phyloP scores from a whole-genome alignment of 2,888 invertebrate species.

The Lissocephala sabroskyi region DNA sequence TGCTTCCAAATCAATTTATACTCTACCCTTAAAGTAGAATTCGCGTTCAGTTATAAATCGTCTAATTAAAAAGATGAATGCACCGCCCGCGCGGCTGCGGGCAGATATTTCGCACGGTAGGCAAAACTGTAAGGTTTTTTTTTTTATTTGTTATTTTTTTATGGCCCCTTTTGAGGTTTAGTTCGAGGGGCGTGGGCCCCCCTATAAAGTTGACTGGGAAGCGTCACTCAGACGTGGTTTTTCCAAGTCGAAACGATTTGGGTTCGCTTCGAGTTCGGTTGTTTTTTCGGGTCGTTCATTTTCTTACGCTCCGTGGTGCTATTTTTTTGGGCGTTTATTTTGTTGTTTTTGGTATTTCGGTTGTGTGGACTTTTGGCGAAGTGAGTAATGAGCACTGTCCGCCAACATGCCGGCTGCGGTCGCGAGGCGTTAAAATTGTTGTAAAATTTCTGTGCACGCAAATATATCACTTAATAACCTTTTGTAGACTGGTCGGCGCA shows the following conservation, averaged over 20 bases:
- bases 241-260: conserved; percentile 34
- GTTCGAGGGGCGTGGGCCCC: conserved; percentile 7
- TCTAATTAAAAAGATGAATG: conserved; percentile 42
- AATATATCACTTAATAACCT: conserved; percentile 30
- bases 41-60: too few relatives aligned
- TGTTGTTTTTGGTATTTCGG: conserved; percentile 18
- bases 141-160: too few relatives aligned
- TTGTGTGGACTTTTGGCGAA: conserved; percentile 21
- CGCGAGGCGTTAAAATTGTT: conserved; percentile 27
- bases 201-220: conserved; percentile 23
- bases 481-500: conserved; percentile 1
- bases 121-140: too few relatives aligned
- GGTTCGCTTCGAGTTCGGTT: conserved; percentile 15
- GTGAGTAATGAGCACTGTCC: conserved; percentile 50
- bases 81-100: conserved; percentile 7
- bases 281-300: not conserved
- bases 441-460: conserved; percentile 40
- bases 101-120: conserved; percentile 4
- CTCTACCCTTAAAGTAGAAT: too few relatives aligned
- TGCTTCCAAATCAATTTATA: too few relatives aligned
- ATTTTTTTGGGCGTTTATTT: conserved; percentile 18
- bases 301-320: too few relatives aligned
- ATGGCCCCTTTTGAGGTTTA: too few relatives aligned
- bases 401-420: conserved; percentile 29
- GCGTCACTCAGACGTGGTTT: conserved; percentile 32